A percentile compares a stretch with the other conserved stretches of the same genome.
phyloP scores from a whole-genome alignment of 2,888 invertebrate genomes.

The Cantharis rustica region DNA sequence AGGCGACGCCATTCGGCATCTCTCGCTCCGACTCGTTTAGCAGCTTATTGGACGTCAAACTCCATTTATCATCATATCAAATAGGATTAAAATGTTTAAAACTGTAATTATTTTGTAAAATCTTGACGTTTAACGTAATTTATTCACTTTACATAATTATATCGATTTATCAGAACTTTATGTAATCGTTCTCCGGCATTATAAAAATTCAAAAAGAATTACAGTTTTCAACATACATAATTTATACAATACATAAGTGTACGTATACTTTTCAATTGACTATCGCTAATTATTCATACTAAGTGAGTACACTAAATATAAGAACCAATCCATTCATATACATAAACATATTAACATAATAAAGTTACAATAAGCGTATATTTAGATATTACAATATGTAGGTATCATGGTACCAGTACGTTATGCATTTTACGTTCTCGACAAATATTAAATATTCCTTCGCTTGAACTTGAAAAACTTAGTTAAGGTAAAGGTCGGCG shows the following conservation, averaged over 20 bases:
- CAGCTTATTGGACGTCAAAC: constrained; percentile 28
- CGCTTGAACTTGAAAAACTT: neutral
- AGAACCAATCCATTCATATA: neutral
- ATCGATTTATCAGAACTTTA: neutral
- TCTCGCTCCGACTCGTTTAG: constrained; percentile 37
- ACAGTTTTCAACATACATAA: neutral
- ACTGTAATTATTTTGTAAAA: neutral
- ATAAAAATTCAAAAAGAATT: neutral
- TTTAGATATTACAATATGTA: neutral
- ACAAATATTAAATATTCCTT: neutral
- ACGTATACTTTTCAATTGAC: neutral
- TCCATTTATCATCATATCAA: constrained; percentile 34
- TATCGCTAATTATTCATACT: neutral
- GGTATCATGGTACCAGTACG: neutral
- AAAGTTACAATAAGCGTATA: neutral
- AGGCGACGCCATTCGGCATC: constrained; percentile 43
- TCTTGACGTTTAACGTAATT: neutral
- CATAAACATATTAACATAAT: neutral
- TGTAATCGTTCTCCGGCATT: neutral
- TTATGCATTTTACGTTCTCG: neutral
- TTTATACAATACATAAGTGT: neutral
- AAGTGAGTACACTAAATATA: neutral
- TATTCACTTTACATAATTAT: constrained; percentile 1
- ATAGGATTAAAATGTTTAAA: constrained; percentile 14
- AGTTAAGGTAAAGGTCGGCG: neutral